Evolutionary conservation across 1,140 invertebrate genomes (phyloP).

Genomic region (Triops longicaudatus): DNA sequence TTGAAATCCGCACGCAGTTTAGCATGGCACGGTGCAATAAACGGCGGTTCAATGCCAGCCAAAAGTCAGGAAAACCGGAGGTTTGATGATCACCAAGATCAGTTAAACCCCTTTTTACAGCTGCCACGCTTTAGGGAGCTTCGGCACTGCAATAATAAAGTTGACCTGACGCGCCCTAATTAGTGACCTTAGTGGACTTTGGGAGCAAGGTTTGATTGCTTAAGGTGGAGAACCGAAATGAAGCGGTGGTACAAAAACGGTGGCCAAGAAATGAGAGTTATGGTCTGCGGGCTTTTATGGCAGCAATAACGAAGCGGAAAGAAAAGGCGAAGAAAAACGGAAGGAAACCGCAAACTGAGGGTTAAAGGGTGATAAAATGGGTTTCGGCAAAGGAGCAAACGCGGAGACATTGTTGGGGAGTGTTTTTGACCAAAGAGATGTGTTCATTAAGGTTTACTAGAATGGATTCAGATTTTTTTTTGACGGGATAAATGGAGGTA

Average conservation of each 20-base stretch:
- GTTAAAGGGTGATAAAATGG: too few species aligned
- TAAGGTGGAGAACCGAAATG: neutral
- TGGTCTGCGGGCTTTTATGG: neutral
- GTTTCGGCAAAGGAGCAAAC: too few species aligned
- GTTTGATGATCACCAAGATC: neutral
- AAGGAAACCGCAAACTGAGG: too few species aligned
- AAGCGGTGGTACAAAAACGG: neutral
- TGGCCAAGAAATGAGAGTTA: neutral
- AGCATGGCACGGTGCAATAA: constrained; percentile 7
- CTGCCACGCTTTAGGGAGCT: neutral
- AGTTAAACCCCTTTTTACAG: neutral
- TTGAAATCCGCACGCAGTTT: constrained; percentile 3
- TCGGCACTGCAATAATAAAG: neutral
- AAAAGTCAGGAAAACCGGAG: neutral
- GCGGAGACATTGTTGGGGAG: too few species aligned
- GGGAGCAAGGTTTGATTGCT: neutral
- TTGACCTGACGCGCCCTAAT: neutral
- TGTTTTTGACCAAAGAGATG: too few species aligned
- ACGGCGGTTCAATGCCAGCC: neutral
- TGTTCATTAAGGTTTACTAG: too few species aligned
- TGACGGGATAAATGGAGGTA: too few species aligned
- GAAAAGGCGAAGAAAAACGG: neutral
- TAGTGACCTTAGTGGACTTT: neutral
- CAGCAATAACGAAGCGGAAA: neutral
- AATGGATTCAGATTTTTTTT: too few species aligned